These are phyloP conservation scores for Cuniculus paca DNA, from an alignment of 2,797 vertebrate species.

Conservation along the genomic window DNA sequence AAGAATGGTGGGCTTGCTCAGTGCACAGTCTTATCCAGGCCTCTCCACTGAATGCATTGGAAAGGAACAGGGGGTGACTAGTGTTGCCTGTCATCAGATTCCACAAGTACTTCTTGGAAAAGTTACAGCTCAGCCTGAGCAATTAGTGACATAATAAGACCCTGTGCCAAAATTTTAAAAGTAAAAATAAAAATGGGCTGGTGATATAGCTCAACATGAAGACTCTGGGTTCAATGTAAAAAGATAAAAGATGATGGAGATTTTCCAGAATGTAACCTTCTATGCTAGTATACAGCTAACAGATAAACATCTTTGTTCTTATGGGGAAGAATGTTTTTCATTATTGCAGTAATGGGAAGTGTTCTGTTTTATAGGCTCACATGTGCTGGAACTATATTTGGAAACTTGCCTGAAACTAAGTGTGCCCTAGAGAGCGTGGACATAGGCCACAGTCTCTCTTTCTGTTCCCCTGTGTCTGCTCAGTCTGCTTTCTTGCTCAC, in stretches of 20 bases:
- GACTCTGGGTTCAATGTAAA: background rate
- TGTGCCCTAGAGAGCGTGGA: too few species aligned
- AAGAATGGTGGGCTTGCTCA: background rate
- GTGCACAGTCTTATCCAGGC: background rate
- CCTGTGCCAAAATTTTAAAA: background rate
- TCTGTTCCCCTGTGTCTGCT: background rate
- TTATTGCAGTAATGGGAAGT: background rate
- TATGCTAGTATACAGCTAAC: background rate
- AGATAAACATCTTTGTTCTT: background rate
- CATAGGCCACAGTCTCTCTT: background rate
- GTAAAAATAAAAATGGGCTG: background rate
- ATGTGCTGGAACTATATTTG: background rate
- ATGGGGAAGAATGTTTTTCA: background rate
- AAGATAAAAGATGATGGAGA: background rate
- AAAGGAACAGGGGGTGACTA: background rate
- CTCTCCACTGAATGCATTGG: background rate
- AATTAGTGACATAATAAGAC: background rate
- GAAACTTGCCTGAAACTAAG: background rate
- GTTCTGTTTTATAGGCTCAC: background rate
- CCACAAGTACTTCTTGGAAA: background rate
- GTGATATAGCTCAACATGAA: background rate
- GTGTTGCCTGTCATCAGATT: background rate
- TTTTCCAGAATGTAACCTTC: background rate
- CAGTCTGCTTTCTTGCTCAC: background rate
- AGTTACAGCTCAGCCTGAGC: background rate